Evolutionary conservation across 1,140 invertebrate genomes (phyloP), one percentile per base, ranked within the genome.

Genomic region (Steinernema khuongi): DNA sequence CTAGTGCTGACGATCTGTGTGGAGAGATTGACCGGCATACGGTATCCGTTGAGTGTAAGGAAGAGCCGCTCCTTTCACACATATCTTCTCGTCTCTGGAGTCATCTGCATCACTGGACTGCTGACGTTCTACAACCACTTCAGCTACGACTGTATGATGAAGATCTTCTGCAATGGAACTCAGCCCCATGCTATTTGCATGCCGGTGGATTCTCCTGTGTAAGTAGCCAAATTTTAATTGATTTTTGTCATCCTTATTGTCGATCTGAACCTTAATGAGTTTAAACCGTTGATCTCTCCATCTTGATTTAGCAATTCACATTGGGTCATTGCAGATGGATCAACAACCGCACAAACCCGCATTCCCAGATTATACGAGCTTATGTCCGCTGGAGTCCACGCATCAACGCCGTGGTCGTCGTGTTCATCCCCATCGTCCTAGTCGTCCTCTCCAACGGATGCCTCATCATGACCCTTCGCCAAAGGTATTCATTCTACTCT

Each of bases 61-160:
- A 31, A 36, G 30, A 2, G 2, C 4, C 7, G 31, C 4, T 31
- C 32, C 29, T 69, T 14, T n/a, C 70, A 31, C 36, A 50, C 29
- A 14, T 31, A 31, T 19, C 18, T 71, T 2, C 36, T 71, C 67
- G 28, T 71, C 31, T 71, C 29, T 22, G 28, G 44, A 31, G 31
- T 29, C 67, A 60, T 77, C 1, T 32, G 67, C 17, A 73, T 71
- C 31, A 73, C 76, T 11, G 76, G 70, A 19, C 67, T 77, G 18
- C 74, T 77, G 7, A 77, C 76, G 7, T 77, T 73, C 67, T 77
- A 76, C 76, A 71, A 77, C 41, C 76, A 77, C 67, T 73, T 77
- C 28, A 77, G 74, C 44, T 77, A 77, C 50, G 32, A 41, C 1
- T 77, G 76, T 31, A 70, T 73, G 18, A 71, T 41, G n/a, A 71